Base-by-base conservation (phyloP, 1,140 invertebrate genomes). In the Zaprionus lachaisei region DNA sequence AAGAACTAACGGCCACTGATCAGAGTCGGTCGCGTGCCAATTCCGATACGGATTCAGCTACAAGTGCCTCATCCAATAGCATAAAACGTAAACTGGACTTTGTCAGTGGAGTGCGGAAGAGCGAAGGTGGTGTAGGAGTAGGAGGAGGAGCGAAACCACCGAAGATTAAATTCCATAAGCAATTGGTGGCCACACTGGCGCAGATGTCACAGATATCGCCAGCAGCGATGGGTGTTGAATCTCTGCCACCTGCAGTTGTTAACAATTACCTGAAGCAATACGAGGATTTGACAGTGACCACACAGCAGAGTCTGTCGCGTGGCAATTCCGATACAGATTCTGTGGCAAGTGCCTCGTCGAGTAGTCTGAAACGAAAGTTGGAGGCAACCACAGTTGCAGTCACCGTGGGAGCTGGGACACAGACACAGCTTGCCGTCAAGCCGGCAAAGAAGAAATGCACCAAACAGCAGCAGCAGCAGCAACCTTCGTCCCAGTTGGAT, bases 241-340 rank as follows among this genome's bases (percentile, higher is more conserved):
- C 38, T n/a, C 37, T 70, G 38, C 31, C 54, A 9, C n/a, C 55
- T 34, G 54, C 67, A n/a, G 58, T 55, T 57, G 54, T 75, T 11
- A 87, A 71, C 31, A 76, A 63, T 51, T 82, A 86, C 63, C 69
- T 80, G 24, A 92, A 79, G 58, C 66, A 81, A 49, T 69, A 80
- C 26, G 91, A 92, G 55, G 91, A 76, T n/a, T 34, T 76, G 3
- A 76, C 68, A 5, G 68, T 76, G 1, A 76, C 68, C 9, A 49
- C 73, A 37, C 67, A 92, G 37, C 67, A 92, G 47, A 63, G 57
- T 65, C 78, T 76, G 17, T 91, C 83, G 41, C 72, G 60, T 14
- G 91, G 78, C 22, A 92, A 91, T 58, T 91, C 91, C 5, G 91
- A 92, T 56, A 92, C 91, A n/a, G 91, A 92, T 69, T 92, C 91